Evolutionary conservation across 2,113 vertebrate genomes (phyloP).

Genomic region (Esox niger): DNA sequence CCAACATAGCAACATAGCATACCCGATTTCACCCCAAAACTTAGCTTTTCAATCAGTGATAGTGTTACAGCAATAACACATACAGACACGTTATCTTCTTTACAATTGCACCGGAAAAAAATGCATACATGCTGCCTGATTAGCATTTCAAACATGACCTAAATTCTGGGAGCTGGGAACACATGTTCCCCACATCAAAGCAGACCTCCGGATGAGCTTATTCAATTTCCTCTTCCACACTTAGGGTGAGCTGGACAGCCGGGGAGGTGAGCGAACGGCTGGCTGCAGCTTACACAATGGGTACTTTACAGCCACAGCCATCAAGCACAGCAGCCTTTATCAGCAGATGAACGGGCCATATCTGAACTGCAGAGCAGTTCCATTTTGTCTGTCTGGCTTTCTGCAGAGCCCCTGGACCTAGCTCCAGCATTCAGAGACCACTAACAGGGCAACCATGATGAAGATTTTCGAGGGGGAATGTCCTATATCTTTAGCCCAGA

Average conservation of each 20-base stretch:
- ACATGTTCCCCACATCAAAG: slow-evolving; percentile 36
- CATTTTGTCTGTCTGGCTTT: background rate
- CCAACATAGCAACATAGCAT: too few relatives aligned
- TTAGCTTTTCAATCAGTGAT: too few relatives aligned
- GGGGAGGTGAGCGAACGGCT: slow-evolving; percentile 31
- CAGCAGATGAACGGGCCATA: background rate
- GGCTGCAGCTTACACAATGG: too few relatives aligned
- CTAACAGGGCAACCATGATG: background rate
- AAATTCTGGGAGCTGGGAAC: slow-evolving; percentile 31
- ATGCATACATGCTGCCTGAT: slow-evolving; percentile 6
- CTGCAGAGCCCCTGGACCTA: background rate
- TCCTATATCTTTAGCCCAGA: background rate
- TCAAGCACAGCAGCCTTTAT: slow-evolving; percentile 23
- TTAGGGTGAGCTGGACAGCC: slow-evolving; percentile 17
- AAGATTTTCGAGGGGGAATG: background rate
- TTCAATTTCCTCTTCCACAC: slow-evolving; percentile 41
- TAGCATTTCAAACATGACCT: slow-evolving; percentile 48
- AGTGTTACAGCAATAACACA: background rate
- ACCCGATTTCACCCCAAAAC: too few relatives aligned
- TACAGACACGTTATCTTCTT: background rate
- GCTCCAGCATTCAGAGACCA: background rate
- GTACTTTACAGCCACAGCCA: too few relatives aligned
- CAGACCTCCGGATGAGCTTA: slow-evolving; percentile 37
- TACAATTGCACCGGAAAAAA: slow-evolving; percentile 7
- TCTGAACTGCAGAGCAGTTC: background rate